Base-by-base conservation (phyloP, 2,797 vertebrate genomes). In the Luscinia megarhynchos region DNA sequence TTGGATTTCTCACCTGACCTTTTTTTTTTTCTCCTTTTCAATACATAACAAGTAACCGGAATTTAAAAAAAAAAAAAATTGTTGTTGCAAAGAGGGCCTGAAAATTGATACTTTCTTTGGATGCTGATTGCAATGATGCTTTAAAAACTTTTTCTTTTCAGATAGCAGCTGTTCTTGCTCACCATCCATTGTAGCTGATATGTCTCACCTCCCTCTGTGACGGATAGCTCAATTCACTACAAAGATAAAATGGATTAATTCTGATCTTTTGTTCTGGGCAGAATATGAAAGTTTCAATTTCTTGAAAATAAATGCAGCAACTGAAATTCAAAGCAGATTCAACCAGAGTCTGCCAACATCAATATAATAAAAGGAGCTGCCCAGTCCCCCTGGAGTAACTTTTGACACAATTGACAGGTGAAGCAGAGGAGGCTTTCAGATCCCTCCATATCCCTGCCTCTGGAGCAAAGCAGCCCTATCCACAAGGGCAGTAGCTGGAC, bases 1-100 rank as follows among this genome's bases (percentile, higher is more conserved):
- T 55, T 74, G 36, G 61, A 80, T 93, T 86, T 95, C 88, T 93
- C 78, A 90, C 41, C 58, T 63, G 68, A 83, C 34, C 93, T 57
- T 64, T 40, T 27, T 36, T 36, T 76, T 50, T 45, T 22, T 21
- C 40, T 34, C 15, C 41, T n/a, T 58, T 46, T 38, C 11, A 94
- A 57, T 26, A 23, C 5, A 41, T 23, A 86, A 66, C 38, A 45
- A 23, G 32, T 26, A 57, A 62, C 34, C 34, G 34, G 34, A 34
- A 34, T 34, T 34, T 34, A 34, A 34, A 34, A 34, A 34, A 34
- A 34, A 34, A 34, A 34, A 34, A 34, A 83, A 46, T 55, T 29
- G 10, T 17, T 81, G 10, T 54, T 64, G 45, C 64, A 87, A 87
- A 73, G 12, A 68, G 85, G 13, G 21, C 17, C 10, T 81, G 73